These are phyloP conservation scores for Xiphophorus birchmanni DNA, from an alignment of 2,797 vertebrate species.

Conservation along the genomic window DNA sequence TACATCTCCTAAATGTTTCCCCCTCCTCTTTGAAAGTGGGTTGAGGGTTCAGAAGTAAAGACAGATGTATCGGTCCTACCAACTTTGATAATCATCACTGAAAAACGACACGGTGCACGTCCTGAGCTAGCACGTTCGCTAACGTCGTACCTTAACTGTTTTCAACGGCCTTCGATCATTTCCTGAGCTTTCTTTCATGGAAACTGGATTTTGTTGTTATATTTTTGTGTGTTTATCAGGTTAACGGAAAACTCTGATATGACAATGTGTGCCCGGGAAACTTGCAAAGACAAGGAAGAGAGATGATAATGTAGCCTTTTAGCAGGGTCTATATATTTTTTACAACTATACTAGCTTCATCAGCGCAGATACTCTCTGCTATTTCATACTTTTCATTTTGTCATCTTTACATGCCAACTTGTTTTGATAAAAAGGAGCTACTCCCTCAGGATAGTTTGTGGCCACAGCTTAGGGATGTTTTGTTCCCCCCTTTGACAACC, in stretches of 20 bases:
- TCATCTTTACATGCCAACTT: not conserved
- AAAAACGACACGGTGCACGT: slow-evolving; percentile 18
- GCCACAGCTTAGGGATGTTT: not conserved
- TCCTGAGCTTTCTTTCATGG: slow-evolving; percentile 18
- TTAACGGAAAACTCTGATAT: slow-evolving; percentile 40
- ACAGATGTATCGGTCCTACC: slow-evolving; percentile 13
- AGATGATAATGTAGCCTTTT: slow-evolving; percentile 40
- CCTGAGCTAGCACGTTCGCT: slow-evolving; percentile 19
- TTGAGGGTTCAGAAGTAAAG: not conserved
- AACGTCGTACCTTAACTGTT: slow-evolving; percentile 23
- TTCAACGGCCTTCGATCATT: slow-evolving; percentile 40
- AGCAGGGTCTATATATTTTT: not conserved
- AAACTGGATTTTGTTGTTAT: slow-evolving; percentile 5
- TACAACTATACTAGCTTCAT: not conserved
- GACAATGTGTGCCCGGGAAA: slow-evolving; percentile 78
- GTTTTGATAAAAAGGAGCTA: not conserved
- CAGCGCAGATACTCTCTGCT: not conserved
- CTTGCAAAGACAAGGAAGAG: slow-evolving; percentile 62
- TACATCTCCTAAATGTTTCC: not conserved
- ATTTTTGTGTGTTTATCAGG: slow-evolving; percentile 1
- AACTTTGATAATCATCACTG: slow-evolving; percentile 10
- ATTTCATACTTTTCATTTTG: not conserved
- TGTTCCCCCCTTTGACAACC: not conserved
- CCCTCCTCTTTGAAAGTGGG: not conserved
- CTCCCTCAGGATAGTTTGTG: not conserved